Evolutionary conservation across 1,140 invertebrate species (phyloP), one percentile per base, ranked within the genome.

Genomic region (Microvelia longipes): DNA sequence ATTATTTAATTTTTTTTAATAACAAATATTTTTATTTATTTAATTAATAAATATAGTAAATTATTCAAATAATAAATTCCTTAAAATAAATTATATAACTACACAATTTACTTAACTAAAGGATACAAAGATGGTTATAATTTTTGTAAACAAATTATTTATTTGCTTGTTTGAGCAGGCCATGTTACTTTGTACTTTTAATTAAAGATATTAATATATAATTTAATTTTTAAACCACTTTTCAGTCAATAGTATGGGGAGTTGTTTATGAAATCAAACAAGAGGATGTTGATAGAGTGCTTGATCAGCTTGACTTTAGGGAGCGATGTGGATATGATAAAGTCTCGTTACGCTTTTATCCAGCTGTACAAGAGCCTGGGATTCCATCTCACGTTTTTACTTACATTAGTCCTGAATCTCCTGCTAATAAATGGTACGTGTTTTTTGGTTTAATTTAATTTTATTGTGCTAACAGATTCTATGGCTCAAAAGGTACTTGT

Each of bases 281-380:
- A 0, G 78, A 85, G 30, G 85, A 95, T 72, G 83, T 86, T 73
- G 83, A 87, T 13, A 75, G 82, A 73, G 93, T 96, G 0, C 82
- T 88, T 2, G 81, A 86, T 62, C 90, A 96, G 78, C 81, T 97
- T 69, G 93, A 97, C 77, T 89, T 86, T 75, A 81, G 95, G 77
- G 95, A 97, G 81, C 94, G 93, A 76, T 91, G 88, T 78, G 92
- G 92, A n/a, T 95, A 94, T 76, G 81, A 85, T 64, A 85, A 89
- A 70, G 83, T 83, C 77, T 81, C 76, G 29, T 82, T 90, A 1
- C 78, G 81, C 28, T 95, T 95, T 75, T 83, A 89, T 79, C 89
- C 90, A 0, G 75, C 76, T 5, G 69, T 70, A 0, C 1, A 24
- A 19, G 66, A 74, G 2, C 61, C 70, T n/a, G 5, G 5, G 2